These are phyloP conservation scores for Machaerirhynchus nigripectus DNA, from an alignment of 2,113 vertebrate genomes.

Conservation along the genomic window DNA sequence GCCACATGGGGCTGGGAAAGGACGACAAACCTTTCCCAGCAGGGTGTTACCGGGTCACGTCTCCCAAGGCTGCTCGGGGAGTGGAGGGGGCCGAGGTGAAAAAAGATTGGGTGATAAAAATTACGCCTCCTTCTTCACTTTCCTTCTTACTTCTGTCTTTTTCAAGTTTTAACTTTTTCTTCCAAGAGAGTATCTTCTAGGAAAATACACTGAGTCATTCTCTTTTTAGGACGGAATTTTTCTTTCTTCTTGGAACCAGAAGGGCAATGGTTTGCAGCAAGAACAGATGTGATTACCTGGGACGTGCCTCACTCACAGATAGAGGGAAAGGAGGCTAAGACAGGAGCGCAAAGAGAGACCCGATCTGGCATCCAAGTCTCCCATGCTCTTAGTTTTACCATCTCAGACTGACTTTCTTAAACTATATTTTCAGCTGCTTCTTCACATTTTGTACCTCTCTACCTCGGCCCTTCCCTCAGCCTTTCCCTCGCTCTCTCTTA, in stretches of 20 bases:
- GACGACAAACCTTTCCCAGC: background rate
- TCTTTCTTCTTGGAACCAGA: background rate
- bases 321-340: rapidly evolving
- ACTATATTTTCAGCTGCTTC: background rate
- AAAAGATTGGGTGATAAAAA: background rate
- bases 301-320: background rate
- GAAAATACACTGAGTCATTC: background rate
- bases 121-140: background rate
- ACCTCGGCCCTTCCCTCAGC: rapidly evolving
- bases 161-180: background rate
- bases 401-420: background rate
- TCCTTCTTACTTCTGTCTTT: background rate
- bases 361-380: background rate
- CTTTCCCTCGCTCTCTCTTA: rapidly evolving
- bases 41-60: rapidly evolving
- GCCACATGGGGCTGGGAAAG: background rate
- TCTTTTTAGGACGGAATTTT: background rate
- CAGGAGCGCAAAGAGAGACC: rapidly evolving
- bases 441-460: background rate
- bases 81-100: rapidly evolving
- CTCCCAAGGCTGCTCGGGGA: background rate
- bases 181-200: background rate
- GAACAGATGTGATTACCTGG: background rate
- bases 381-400: background rate
- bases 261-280: background rate